Evolutionary conservation across 2,888 invertebrate species (phyloP).

Genomic region (Lycaena phlaeas): DNA sequence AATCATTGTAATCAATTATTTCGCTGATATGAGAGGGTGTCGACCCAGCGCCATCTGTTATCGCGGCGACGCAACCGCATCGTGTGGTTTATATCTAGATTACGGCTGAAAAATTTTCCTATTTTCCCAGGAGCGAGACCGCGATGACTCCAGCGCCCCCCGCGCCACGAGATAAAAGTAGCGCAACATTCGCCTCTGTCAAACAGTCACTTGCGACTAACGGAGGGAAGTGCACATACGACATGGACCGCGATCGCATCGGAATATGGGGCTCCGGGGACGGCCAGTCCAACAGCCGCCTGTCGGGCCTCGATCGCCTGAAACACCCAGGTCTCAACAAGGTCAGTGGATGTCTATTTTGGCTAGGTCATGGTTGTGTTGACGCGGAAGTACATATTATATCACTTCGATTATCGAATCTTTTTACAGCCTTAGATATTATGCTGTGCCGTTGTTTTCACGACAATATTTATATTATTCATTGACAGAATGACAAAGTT

Average conservation of each 20-base stretch:
- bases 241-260: constrained; percentile 76
- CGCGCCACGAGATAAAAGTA: constrained; percentile 53
- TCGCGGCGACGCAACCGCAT: constrained; percentile 40
- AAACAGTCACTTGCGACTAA: constrained; percentile 46
- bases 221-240: constrained; percentile 43
- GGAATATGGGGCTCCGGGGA: constrained; percentile 76
- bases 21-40: constrained; percentile 23
- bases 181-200: constrained; percentile 29
- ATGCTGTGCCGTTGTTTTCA: no score
- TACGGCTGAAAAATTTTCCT: constrained; percentile 61
- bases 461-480: no score
- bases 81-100: constrained; percentile 35
- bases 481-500: no score
- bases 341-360: constrained; percentile 51
- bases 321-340: constrained; percentile 80
- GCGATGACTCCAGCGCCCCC: constrained; percentile 62
- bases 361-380: constrained; percentile 47
- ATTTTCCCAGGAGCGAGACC: constrained; percentile 67
- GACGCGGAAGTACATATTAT: constrained; percentile 4
- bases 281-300: constrained; percentile 64
- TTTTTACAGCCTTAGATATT: no score
- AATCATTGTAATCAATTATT: neutral
- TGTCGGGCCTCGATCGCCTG: constrained; percentile 78
- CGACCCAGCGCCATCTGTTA: constrained; percentile 55
- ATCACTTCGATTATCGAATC: neutral